Percentiles rank a stretch among this genome's conserved stretches.
Evolutionary conservation across 2,797 vertebrate genomes (phyloP).

Genomic region (Avahi laniger): DNA sequence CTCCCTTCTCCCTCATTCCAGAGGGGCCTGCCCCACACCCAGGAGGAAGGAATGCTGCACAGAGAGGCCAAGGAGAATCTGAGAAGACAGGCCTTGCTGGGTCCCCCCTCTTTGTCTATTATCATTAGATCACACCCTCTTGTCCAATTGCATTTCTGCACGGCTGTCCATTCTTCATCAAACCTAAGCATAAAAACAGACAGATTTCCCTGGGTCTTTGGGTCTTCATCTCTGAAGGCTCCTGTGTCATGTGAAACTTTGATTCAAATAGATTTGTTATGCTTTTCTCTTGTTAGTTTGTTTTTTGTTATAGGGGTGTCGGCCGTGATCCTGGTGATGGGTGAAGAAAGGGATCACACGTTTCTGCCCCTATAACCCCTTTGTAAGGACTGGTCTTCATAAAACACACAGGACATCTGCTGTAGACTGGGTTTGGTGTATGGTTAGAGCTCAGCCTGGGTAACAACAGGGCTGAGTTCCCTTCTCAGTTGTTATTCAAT

Average conservation of each 20-base stretch:
- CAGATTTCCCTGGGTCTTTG: not conserved
- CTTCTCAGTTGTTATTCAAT: not conserved
- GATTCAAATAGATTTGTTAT: not conserved
- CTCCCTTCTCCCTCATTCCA: not conserved
- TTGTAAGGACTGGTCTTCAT: not conserved
- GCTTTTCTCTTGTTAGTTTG: not conserved
- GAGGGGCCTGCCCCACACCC: not conserved
- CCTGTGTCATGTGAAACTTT: not conserved
- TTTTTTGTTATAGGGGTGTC: not conserved
- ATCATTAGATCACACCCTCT: not conserved
- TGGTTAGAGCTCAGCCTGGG: not conserved
- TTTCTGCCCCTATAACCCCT: not conserved
- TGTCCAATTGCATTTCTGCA: not conserved
- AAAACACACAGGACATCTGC: not conserved
- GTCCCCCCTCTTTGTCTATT: not conserved
- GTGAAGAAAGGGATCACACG: not conserved
- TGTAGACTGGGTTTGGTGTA: not conserved
- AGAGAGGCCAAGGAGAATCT: not conserved
- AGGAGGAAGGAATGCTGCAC: not conserved
- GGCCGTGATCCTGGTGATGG: not conserved
- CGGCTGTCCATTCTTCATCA: not conserved
- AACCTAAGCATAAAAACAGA: not conserved
- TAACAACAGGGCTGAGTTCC: not conserved
- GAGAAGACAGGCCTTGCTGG: not conserved
- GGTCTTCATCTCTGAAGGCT: not conserved